A percentile compares a stretch with the other conserved stretches of the same genome.
These are phyloP conservation scores for Carassius carassius DNA, from an alignment of 2,113 vertebrate species.

Conservation along the genomic window DNA sequence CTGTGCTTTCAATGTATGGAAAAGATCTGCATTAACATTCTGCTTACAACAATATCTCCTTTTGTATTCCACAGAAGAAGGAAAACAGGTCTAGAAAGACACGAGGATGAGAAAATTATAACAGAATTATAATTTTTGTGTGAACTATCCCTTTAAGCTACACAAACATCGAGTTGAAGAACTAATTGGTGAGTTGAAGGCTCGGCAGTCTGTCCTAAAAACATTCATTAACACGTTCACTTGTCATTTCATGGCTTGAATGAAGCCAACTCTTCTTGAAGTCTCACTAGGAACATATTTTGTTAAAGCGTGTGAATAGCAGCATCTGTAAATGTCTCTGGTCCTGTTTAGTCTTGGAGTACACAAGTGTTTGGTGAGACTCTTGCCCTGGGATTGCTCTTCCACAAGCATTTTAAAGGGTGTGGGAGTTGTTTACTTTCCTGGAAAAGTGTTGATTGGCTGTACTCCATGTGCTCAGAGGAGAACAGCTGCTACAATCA, in stretches of 20 bases:
- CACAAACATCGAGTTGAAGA: not conserved
- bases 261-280: constrained; percentile 10
- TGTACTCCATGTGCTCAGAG: constrained; percentile 52
- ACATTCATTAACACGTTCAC: constrained; percentile 38
- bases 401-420: constrained; percentile 10
- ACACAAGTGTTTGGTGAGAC: not conserved
- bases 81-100: not conserved
- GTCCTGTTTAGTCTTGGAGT: not conserved
- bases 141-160: not conserved
- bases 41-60: not conserved
- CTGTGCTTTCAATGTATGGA: not conserved
- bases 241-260: not conserved
- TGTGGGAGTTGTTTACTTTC: constrained; percentile 62
- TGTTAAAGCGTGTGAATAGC: not conserved
- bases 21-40: not conserved
- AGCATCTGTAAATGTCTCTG: not conserved
- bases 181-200: constrained; percentile 11
- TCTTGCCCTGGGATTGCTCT: constrained; percentile 63
- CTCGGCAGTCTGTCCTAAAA: constrained; percentile 30
- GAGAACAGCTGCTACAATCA: constrained; percentile 65
- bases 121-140: not conserved
- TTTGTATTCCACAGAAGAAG: not conserved
- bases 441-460: constrained; percentile 71
- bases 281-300: not conserved
- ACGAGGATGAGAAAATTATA: not conserved